Base-by-base conservation (phyloP, 2,113 vertebrate species). In the Etia nguti region DNA sequence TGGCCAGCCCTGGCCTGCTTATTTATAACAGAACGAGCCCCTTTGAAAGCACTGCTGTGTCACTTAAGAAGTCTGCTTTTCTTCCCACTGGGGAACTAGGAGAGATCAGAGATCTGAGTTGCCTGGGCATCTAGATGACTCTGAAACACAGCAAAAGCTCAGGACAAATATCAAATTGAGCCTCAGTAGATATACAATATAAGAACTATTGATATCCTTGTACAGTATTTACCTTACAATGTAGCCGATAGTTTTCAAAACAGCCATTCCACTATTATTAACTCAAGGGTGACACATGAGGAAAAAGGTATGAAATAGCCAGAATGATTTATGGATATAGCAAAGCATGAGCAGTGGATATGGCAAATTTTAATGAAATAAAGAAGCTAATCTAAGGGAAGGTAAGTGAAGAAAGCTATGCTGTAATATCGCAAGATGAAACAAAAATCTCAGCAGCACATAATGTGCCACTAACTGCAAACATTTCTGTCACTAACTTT, bases 11-110 rank as follows among this genome's bases (percentile, higher is more conserved):
- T 3, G 36, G 59, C 84, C 79, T 52, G 88, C 92, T 94, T 96
- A 96, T 96, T 96, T 96, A 95, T 96, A 96, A 92, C 93, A 89
- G 93, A 89, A 88, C 90, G 56, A 87, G 88, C 34, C 79, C 65
- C 84, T 88, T 82, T 89, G 79, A 93, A 87, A 79, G 52, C 34
- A n/a, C 65, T 90, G 89, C 90, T 89, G 82, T 83, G 90, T 89
- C 93, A 94, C 89, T 91, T 85, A 91, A 90, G 90, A 94, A 34
- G 85, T 83, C 90, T 89, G 86, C 89, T 90, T 86, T 92, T 79
- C 83, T 60, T 93, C 81, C 26, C 83, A 24, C 54, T 56, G 56
- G 79, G 16, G 48, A 82, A 80, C 84, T 70, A 10, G 5, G 59
- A 84, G 24, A 57, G 55, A 79, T 88, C 90, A 56, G 77, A 55